phyloP scores from a whole-genome alignment of 2,113 vertebrate genomes.

The Cyanocitta stelleri region DNA sequence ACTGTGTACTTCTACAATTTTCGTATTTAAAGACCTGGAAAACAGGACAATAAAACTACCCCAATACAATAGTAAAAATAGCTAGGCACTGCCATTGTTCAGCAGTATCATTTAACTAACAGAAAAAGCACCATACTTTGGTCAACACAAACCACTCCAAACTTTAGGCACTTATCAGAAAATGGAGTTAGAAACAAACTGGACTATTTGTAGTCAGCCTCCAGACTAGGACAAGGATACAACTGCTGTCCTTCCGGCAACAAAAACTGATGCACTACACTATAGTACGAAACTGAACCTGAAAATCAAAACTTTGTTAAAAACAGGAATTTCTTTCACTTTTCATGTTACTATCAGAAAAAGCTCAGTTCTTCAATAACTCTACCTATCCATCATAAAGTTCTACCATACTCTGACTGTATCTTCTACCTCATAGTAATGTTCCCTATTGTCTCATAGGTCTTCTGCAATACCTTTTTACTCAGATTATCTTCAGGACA shows the following conservation, averaged over 20 bases:
- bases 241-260: not conserved
- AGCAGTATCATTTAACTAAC: not conserved
- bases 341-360: not conserved
- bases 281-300: not conserved
- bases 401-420: not conserved
- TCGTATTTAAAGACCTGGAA: not conserved
- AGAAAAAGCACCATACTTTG: not conserved
- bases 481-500: not conserved
- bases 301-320: not conserved
- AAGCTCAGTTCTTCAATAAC: not conserved
- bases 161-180: not conserved
- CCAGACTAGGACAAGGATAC: not conserved
- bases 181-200: not conserved
- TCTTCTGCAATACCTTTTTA: not conserved
- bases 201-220: not conserved
- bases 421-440: not conserved
- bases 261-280: not conserved
- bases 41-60: not conserved
- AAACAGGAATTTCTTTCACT: not conserved
- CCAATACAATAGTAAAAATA: not conserved
- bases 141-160: not conserved
- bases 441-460: not conserved
- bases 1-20: not conserved
- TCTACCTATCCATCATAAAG: not conserved
- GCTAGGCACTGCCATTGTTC: not conserved